These are phyloP conservation scores for Myotis myotis DNA, from an alignment of 2,797 vertebrate genomes.

Conservation along the genomic window DNA sequence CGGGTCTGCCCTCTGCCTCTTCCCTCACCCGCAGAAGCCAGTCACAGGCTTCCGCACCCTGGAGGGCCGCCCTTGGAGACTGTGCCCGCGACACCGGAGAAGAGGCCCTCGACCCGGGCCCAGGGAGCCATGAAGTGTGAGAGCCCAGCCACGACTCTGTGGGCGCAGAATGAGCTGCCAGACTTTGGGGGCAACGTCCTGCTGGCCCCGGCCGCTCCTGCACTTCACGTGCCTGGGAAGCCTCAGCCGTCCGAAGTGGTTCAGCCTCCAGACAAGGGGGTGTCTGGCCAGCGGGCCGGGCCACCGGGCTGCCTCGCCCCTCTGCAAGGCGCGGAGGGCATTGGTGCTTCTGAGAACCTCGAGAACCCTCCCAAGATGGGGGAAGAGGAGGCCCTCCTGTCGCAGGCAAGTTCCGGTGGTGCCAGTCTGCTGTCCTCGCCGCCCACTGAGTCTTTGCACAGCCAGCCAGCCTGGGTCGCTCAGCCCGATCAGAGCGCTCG, in stretches of 20 bases:
- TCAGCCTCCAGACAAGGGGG: conserved; percentile 92
- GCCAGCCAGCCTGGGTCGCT: conserved; percentile 92
- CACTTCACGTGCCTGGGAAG: conserved; percentile 88
- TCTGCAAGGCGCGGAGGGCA: conserved; percentile 74
- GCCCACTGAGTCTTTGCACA: conserved; percentile 88
- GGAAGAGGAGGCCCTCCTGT: conserved; percentile 86
- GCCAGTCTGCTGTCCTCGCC: conserved; percentile 92
- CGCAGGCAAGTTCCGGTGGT: conserved; percentile 92
- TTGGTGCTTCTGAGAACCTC: conserved; percentile 91
- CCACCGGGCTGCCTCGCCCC: conserved; percentile 79
- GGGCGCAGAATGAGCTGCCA: conserved; percentile 94
- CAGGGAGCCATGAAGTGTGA: conserved; percentile 92
- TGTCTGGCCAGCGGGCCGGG: conserved; percentile 69
- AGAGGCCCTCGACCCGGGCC: conserved; percentile 86
- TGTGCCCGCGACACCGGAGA: conserved; percentile 81
- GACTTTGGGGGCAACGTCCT: conserved; percentile 92
- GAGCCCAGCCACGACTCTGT: conserved; percentile 96
- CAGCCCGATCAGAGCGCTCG: conserved; percentile 92
- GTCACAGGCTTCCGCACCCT: neutral
- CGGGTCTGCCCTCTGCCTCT: conserved; percentile 74
- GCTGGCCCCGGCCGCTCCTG: conserved; percentile 94
- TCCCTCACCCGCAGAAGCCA: conserved; percentile 46
- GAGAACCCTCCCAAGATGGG: conserved; percentile 96
- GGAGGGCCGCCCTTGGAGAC: conserved; percentile 59
- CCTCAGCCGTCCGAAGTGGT: conserved; percentile 89